These are phyloP conservation scores for Scomber colias DNA, from an alignment of 2,113 vertebrate genomes.

Conservation along the genomic window DNA sequence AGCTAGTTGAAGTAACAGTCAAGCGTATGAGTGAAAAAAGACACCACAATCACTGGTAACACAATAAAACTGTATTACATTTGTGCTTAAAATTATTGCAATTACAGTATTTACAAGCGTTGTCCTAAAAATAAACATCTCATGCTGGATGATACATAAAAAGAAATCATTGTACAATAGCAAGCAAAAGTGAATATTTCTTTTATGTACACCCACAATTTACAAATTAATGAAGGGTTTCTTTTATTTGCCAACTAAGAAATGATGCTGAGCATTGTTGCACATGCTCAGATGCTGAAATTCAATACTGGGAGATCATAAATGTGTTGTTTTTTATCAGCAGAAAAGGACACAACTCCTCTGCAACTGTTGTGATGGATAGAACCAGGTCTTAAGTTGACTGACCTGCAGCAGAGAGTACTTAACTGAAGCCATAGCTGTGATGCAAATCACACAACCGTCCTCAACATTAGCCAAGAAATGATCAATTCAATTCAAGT, in stretches of 20 bases:
- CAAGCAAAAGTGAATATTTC: constrained; percentile 85
- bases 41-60: constrained; percentile 87
- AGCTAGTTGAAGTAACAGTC: not conserved
- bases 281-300: constrained; percentile 8
- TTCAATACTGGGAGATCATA: not conserved
- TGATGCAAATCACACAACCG: constrained; percentile 21
- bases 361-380: not conserved
- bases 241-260: constrained; percentile 37
- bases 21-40: constrained; percentile 52
- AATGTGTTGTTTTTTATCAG: constrained; percentile 1
- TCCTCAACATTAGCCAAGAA: constrained; percentile 24
- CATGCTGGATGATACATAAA: constrained; percentile 95
- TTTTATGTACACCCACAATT: constrained; percentile 81
- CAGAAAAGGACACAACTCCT: not conserved
- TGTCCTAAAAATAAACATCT: constrained; percentile 97
- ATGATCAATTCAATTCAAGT: constrained; percentile 64
- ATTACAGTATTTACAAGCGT: constrained; percentile 96
- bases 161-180: constrained; percentile 84
- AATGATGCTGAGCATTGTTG: constrained; percentile 9
- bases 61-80: constrained; percentile 99
- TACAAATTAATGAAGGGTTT: constrained; percentile 71
- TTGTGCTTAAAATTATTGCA: constrained; percentile 99
- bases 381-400: constrained; percentile 8
- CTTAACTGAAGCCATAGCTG: constrained; percentile 19
- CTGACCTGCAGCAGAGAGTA: constrained; percentile 22